These are phyloP conservation scores for Columba janthina DNA, from an alignment of 2,113 vertebrate species.

Conservation along the genomic window DNA sequence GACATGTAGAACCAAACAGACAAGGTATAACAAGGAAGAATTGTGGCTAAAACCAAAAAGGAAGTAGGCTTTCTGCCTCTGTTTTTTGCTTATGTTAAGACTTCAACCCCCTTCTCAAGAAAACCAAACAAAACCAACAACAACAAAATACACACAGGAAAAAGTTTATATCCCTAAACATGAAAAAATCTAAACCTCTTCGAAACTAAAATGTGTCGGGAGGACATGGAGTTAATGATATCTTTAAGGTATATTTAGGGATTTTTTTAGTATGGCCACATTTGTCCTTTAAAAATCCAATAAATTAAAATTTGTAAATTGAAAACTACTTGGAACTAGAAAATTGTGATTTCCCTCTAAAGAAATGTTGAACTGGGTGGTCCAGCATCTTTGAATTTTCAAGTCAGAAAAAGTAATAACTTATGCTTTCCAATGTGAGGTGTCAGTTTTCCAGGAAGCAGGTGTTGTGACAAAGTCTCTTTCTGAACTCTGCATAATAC, in stretches of 20 bases:
- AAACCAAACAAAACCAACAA: background rate
- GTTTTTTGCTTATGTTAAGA: background rate
- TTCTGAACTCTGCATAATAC: background rate
- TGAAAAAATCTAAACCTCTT: background rate
- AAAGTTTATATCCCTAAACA: background rate
- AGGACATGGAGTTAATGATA: background rate
- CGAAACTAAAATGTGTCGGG: background rate
- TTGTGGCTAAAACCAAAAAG: background rate
- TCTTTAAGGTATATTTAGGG: background rate
- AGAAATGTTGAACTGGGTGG: background rate
- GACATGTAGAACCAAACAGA: background rate
- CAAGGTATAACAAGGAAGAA: background rate
- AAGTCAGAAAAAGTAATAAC: background rate
- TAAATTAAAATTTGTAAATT: background rate
- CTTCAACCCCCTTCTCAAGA: background rate
- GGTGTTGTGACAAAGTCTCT: background rate
- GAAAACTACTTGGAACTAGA: background rate
- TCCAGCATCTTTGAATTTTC: background rate
- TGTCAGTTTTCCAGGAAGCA: background rate
- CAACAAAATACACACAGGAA: too few species aligned
- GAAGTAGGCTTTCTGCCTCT: background rate
- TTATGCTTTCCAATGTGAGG: background rate
- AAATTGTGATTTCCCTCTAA: background rate
- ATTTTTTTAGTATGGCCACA: background rate
- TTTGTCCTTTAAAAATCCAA: background rate